Evolutionary conservation across 1,140 invertebrate species (phyloP).

Genomic region (Steinernema feltiae): DNA sequence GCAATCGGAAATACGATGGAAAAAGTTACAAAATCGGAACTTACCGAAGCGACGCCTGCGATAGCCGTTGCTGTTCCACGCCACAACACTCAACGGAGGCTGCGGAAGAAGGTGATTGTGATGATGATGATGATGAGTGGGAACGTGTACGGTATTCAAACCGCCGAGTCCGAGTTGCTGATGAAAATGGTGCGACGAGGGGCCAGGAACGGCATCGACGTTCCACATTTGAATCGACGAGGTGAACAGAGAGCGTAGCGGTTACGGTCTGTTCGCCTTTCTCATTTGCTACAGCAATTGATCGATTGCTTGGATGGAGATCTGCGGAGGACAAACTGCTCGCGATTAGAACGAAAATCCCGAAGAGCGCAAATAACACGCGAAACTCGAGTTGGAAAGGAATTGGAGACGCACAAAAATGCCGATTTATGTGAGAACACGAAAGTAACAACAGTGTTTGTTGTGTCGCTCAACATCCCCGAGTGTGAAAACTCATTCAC

Average conservation of each 20-base stretch:
- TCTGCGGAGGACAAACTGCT: background rate
- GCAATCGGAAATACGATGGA: background rate
- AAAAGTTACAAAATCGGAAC: background rate
- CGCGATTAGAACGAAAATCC: background rate
- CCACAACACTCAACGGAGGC: background rate
- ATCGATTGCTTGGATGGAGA: no score
- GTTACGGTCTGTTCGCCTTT: background rate
- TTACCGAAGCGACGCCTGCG: background rate
- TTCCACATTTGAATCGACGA: background rate
- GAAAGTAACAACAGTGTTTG: no score
- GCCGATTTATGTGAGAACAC: background rate
- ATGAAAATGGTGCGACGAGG: background rate
- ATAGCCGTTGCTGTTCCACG: conserved; percentile 10
- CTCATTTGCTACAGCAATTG: background rate
- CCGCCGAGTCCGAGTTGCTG: background rate
- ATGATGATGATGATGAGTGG: no score
- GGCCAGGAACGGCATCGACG: background rate
- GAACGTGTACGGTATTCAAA: background rate
- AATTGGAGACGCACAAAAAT: background rate
- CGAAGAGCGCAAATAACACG: background rate
- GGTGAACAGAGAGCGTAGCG: no score
- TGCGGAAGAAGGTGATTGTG: background rate
- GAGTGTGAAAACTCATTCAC: background rate
- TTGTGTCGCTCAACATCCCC: background rate
- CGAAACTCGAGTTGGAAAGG: background rate